Conservation (phyloP, 2,888 invertebrate species). For the Hybos culiciformis region DNA sequence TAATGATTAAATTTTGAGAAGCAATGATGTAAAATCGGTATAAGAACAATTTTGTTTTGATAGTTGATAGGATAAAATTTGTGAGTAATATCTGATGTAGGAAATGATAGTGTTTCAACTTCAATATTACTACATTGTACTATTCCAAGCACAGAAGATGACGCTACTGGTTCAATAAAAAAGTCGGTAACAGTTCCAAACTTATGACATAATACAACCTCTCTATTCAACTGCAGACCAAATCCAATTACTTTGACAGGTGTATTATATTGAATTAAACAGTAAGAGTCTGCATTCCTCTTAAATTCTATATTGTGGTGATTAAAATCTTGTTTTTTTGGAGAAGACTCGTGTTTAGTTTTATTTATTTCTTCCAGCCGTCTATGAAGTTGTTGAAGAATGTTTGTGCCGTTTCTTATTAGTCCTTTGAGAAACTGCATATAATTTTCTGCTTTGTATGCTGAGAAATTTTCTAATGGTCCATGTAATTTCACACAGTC, state of each 20-base stretch:
- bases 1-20: no score
- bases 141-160: no score
- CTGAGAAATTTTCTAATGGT: slow-evolving; percentile 13
- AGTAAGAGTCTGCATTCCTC: not conserved
- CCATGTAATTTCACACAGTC: slow-evolving; percentile 14
- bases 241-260: not conserved
- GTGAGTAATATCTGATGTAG: no score
- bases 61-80: no score
- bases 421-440: slow-evolving; percentile 5
- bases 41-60: no score
- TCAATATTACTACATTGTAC: no score
- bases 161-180: not conserved
- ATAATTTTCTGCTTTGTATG: slow-evolving; percentile 13
- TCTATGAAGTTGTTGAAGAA: slow-evolving; percentile 3
- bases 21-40: no score
- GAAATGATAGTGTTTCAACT: no score
- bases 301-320: not conserved
- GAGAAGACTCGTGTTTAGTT: not conserved
- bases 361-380: not conserved
- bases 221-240: not conserved
- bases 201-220: not conserved
- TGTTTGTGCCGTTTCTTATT: not conserved
- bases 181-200: not conserved
- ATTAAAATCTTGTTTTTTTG: not conserved
- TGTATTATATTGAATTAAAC: not conserved